These are phyloP conservation scores for Lycaena phlaeas DNA, from an alignment of 2,888 invertebrate species.

Conservation along the genomic window DNA sequence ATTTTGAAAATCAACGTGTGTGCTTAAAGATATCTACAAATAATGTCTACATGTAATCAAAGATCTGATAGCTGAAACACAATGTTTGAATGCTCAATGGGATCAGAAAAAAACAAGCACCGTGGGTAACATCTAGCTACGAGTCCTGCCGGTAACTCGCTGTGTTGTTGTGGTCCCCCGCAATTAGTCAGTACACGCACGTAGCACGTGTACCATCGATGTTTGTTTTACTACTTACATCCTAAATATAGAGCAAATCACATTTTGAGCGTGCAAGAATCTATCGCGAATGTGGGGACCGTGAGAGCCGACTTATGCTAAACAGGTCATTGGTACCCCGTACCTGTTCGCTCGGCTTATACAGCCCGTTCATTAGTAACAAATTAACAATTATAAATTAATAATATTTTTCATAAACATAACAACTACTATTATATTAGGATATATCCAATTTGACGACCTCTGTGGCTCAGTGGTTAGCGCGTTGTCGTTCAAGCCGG, in stretches of 20 bases:
- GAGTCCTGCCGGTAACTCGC: conserved; percentile 23
- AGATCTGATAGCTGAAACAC: conserved; percentile 3
- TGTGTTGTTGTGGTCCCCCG: conserved; percentile 21
- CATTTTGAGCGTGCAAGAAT: conserved; percentile 67
- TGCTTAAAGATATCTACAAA: not conserved
- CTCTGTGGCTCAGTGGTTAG: too few species aligned
- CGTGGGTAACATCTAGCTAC: conserved; percentile 41
- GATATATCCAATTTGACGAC: too few species aligned
- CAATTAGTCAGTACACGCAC: conserved; percentile 26
- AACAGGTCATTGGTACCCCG: conserved; percentile 68
- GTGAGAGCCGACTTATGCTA: conserved; percentile 67
- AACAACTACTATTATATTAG: too few species aligned
- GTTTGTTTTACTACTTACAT: conserved; percentile 61
- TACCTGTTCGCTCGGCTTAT: conserved; percentile 45
- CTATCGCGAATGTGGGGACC: conserved; percentile 56
- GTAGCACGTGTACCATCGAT: conserved; percentile 52
- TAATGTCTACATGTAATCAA: not conserved
- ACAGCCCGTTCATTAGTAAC: conserved; percentile 48
- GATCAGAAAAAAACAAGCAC: conserved; percentile 27
- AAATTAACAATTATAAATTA: too few species aligned
- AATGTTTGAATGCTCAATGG: not conserved
- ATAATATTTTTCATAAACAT: too few species aligned
- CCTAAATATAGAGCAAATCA: conserved; percentile 73
- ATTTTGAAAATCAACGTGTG: too few species aligned
- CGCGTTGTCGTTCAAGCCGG: too few species aligned